phyloP scores from a whole-genome alignment of 2,113 vertebrate genomes.

The Melospiza georgiana region DNA sequence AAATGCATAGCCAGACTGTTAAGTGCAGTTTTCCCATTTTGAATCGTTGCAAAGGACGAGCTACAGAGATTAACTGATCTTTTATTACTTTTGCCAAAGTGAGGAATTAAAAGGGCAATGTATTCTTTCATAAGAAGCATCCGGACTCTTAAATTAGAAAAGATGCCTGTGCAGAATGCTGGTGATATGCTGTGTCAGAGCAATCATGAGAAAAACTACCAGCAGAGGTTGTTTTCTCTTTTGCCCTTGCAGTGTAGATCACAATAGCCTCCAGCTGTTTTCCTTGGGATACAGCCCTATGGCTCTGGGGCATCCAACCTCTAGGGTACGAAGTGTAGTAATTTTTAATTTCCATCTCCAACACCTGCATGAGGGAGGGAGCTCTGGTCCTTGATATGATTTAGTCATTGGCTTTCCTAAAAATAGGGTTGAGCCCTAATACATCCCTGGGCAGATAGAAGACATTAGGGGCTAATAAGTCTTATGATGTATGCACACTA shows the following conservation, averaged over 20 bases:
- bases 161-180: background rate
- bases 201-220: background rate
- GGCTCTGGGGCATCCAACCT: background rate
- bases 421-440: background rate
- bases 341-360: conserved; percentile 23
- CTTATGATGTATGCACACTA: conserved; percentile 9
- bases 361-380: conserved; percentile 22
- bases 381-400: background rate
- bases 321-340: background rate
- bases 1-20: background rate
- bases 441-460: background rate
- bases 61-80: background rate
- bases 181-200: background rate
- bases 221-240: background rate
- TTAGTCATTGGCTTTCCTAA: background rate
- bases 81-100: background rate
- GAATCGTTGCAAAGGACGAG: background rate
- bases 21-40: background rate
- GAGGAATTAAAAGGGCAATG: background rate
- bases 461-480: conserved; percentile 21
- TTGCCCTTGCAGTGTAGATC: background rate
- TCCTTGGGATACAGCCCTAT: background rate
- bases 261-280: conserved; percentile 22
- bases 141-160: background rate
- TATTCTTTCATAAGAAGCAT: background rate